These are phyloP conservation scores for Anableps anableps DNA, from an alignment of 2,797 vertebrate genomes.

Conservation along the genomic window DNA sequence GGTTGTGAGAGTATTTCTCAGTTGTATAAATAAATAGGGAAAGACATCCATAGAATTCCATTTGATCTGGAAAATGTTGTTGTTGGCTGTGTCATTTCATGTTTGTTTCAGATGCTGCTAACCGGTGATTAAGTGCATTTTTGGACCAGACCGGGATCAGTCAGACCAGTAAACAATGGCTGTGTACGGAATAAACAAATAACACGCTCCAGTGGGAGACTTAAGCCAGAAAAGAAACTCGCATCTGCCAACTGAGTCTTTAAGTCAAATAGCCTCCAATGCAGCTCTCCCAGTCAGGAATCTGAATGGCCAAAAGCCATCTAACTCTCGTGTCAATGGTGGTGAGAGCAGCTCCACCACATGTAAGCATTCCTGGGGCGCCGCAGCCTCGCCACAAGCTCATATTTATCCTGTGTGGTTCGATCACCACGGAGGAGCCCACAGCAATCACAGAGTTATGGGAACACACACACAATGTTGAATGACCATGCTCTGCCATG, in stretches of 20 bases:
- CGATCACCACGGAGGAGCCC: constrained; percentile 75
- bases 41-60: constrained; percentile 57
- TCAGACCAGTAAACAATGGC: constrained; percentile 72
- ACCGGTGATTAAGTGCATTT: constrained; percentile 75
- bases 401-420: constrained; percentile 85
- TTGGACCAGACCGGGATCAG: constrained; percentile 64
- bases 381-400: constrained; percentile 81
- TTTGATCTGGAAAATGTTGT: constrained; percentile 68
- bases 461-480: constrained; percentile 63
- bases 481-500: constrained; percentile 39
- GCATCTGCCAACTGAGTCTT: constrained; percentile 55
- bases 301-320: constrained; percentile 80
- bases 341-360: constrained; percentile 80
- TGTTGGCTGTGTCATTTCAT: constrained; percentile 57
- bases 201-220: constrained; percentile 71
- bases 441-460: constrained; percentile 77
- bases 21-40: constrained; percentile 67
- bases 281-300: constrained; percentile 73
- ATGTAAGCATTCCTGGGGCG: constrained; percentile 83
- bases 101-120: constrained; percentile 71
- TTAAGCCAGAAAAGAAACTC: constrained; percentile 72
- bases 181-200: constrained; percentile 75
- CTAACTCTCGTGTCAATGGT: constrained; percentile 82
- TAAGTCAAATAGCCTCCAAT: constrained; percentile 71
- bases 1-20: constrained; percentile 59